phyloP scores from a whole-genome alignment of 2,797 vertebrate genomes.

The Enteromius viviparus region DNA sequence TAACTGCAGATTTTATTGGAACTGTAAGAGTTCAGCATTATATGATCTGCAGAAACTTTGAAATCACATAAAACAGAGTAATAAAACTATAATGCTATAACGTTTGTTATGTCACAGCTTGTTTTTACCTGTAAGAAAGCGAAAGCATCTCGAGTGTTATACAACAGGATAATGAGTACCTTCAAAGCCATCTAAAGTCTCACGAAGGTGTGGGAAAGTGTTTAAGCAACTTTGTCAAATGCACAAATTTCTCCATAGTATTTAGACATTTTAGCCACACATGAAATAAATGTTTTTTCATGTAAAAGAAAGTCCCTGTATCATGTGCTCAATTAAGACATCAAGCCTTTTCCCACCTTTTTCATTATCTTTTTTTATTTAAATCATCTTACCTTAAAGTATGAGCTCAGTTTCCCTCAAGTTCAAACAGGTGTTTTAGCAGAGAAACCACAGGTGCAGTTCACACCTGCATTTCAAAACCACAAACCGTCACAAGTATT shows the following conservation, averaged over 20 bases:
- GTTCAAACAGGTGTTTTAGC: not conserved
- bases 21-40: not conserved
- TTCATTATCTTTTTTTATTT: not conserved
- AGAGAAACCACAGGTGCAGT: not conserved
- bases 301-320: not conserved
- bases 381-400: not conserved
- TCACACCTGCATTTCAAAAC: slow-evolving; percentile 18
- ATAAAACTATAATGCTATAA: not conserved
- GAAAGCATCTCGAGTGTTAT: not conserved
- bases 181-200: not conserved
- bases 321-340: not conserved
- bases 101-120: not conserved
- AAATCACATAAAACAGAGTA: not conserved
- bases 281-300: not conserved
- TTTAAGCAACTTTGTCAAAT: not conserved
- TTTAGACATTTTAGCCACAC: not conserved
- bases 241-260: not conserved
- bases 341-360: not conserved
- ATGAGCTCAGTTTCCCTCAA: not conserved
- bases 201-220: not conserved
- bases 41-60: not conserved
- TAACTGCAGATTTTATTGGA: not conserved
- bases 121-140: not conserved
- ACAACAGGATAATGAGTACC: not conserved
- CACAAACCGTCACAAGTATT: slow-evolving; percentile 18